Conservation (phyloP, 1,140 invertebrate species). For the Mactra quadrangularis region DNA sequence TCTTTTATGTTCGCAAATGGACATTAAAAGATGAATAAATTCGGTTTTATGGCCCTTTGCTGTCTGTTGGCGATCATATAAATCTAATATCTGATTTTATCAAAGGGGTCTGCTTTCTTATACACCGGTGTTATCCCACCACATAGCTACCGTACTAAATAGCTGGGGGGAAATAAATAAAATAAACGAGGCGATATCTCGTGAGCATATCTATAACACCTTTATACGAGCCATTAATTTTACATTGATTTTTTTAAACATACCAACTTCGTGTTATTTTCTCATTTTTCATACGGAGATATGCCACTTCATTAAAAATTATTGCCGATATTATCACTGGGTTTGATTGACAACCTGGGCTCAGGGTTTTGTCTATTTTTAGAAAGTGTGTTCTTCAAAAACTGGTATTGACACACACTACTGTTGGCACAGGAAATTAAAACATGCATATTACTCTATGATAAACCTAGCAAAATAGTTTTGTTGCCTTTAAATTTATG, state of each 20-base stretch:
- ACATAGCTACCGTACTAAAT: constrained; percentile 19
- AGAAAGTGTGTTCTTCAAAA: no score
- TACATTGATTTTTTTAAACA: constrained; percentile 34
- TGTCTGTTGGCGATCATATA: constrained; percentile 56
- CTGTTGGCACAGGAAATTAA: no score
- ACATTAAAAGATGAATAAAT: constrained; percentile 58
- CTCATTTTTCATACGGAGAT: constrained; percentile 29
- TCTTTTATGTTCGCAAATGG: constrained; percentile 59
- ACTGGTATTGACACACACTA: no score
- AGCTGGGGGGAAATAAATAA: constrained; percentile 41
- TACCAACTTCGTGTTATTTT: constrained; percentile 43
- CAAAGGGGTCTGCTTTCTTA: constrained; percentile 27
- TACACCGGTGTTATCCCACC: constrained; percentile 33
- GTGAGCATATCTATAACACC: constrained; percentile 26
- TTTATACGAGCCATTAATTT: constrained; percentile 52
- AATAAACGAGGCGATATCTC: constrained; percentile 32
- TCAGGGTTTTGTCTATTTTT: neutral
- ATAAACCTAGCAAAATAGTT: no score
- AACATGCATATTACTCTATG: no score
- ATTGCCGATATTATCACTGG: constrained; percentile 15
- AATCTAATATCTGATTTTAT: constrained; percentile 54
- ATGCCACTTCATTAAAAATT: constrained; percentile 31
- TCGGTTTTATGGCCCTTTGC: constrained; percentile 35
- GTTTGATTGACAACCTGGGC: constrained; percentile 26
- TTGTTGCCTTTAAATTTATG: no score